phyloP scores from a whole-genome alignment of 2,113 vertebrate genomes.

The Apteryx owenii region DNA sequence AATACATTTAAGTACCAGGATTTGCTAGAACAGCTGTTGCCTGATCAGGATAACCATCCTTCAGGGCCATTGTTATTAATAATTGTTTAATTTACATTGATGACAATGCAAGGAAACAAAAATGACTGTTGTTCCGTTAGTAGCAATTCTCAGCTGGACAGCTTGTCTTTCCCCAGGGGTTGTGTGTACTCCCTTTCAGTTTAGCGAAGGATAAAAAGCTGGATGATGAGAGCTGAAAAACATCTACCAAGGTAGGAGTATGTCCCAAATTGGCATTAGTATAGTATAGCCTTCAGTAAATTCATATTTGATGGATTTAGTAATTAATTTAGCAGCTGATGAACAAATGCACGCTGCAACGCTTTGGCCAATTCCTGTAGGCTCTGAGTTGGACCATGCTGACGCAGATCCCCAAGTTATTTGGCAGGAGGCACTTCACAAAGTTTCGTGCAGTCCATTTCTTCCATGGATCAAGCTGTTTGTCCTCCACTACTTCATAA shows the following conservation, averaged over 20 bases:
- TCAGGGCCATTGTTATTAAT: neutral
- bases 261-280: neutral
- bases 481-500: neutral
- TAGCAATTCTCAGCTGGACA: neutral
- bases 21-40: constrained; percentile 9
- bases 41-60: neutral
- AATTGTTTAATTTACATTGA: neutral
- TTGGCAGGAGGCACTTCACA: neutral
- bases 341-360: neutral
- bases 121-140: neutral
- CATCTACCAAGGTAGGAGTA: neutral
- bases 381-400: neutral
- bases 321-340: neutral
- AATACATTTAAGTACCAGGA: neutral
- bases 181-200: neutral
- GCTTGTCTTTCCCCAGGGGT: neutral
- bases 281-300: neutral
- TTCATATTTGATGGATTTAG: neutral
- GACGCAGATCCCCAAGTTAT: neutral
- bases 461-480: neutral
- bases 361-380: neutral
- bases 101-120: neutral
- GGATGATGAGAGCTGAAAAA: neutral
- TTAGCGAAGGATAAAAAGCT: neutral
- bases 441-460: neutral